Conservation (phyloP, 2,113 vertebrate genomes). For the Leptosomus discolor region DNA sequence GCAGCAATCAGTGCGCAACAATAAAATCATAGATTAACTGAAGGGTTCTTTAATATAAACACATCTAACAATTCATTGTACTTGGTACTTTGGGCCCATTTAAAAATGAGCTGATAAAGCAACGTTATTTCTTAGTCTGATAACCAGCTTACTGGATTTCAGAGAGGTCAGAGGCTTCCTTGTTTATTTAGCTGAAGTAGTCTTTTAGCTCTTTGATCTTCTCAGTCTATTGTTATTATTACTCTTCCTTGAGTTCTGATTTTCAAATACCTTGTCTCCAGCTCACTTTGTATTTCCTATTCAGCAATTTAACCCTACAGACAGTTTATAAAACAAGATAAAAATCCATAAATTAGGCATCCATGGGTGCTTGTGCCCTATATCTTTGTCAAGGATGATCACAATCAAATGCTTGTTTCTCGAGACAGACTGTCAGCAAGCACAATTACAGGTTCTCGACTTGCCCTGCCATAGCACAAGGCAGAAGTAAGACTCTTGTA, state of each 20-base stretch:
- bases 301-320: slow-evolving; percentile 52
- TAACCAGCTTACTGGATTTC: neutral
- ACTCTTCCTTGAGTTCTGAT: slow-evolving; percentile 33
- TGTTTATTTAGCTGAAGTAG: slow-evolving; percentile 49
- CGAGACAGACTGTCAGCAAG: slow-evolving; percentile 41
- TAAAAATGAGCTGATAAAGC: slow-evolving; percentile 9
- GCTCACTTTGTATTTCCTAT: slow-evolving; percentile 50
- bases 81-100: neutral
- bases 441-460: slow-evolving; percentile 33
- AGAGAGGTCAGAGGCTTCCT: slow-evolving; percentile 20
- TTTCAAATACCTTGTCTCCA: slow-evolving; percentile 51
- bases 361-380: slow-evolving; percentile 42
- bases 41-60: neutral
- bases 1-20: neutral
- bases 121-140: neutral
- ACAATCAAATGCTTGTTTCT: slow-evolving; percentile 60
- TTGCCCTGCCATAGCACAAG: neutral
- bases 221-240: slow-evolving; percentile 5
- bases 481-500: neutral
- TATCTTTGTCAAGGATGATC: slow-evolving; percentile 66
- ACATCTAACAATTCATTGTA: neutral
- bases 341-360: slow-evolving; percentile 64
- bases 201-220: slow-evolving; percentile 39
- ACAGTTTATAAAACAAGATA: slow-evolving; percentile 61
- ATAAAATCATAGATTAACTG: neutral